Evolutionary conservation across 2,113 vertebrate genomes (phyloP), one percentile per base, ranked within the genome.

Genomic region (Bufo gargarizans): DNA sequence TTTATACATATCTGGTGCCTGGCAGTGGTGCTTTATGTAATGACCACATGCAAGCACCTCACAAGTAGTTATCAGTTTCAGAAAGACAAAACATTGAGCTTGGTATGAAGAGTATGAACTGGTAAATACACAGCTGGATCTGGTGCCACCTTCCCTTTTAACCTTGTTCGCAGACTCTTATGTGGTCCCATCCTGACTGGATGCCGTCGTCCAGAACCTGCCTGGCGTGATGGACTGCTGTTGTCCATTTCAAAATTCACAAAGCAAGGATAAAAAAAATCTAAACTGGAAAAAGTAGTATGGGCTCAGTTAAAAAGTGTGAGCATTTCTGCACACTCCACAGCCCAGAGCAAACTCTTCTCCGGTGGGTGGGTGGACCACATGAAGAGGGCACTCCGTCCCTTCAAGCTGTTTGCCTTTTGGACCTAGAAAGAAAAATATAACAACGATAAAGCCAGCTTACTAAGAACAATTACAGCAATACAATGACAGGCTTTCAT

Each of bases 401-500:
- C 98, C 98, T 94, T 99, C 98, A 92, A 99, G 95, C 89, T 99
- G 98, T 92, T 99, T 99, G 89, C 98, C 97, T 96, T 99, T 99
- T 92, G 98, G 98, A 94, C 98, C 98, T 99, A 89, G 0, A 92
- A 20, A 43, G 3, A 88, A 89, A 76, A 6, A 59, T 17, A 74
- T 10, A 53, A 19, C 45, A 13, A 33, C 89, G 20, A 13, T 1
- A 89, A 89, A 86, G 22, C 13, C 5, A 22, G 12, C 19, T 33
- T 12, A 3, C 13, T 22, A 76, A 45, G 47, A 0, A 43, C 6
- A 14, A 3, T 19, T 0, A 7, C 2, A 11, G 56, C 56, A 58
- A 11, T 58, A 58, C 3, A 58, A 58, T 9, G 56, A 58, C 56
- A 3, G 2, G 12, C 56, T 10, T 12, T 58, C 11, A 58, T 58